Evolutionary conservation across 2,888 invertebrate genomes (phyloP), one percentile per base, ranked within the genome.

Genomic region (Athalia circularis): DNA sequence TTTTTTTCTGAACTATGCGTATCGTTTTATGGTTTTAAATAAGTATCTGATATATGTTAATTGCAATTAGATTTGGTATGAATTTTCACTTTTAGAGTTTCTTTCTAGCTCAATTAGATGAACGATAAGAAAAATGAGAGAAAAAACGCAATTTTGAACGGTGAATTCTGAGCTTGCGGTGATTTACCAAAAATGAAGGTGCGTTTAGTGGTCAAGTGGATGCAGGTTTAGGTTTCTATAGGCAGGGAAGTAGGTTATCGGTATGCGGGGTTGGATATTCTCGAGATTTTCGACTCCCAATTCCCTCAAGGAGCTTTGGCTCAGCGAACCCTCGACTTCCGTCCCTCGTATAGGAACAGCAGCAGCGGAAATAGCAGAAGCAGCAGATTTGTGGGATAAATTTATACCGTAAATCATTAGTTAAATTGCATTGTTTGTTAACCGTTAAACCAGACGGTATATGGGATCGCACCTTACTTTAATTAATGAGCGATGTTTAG

Each of bases 401-500:
- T 72, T 72, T 72, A 59, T 72, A 57, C 9, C 57, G 43, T 72
- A 59, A 72, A 72, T 72, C 72, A 72, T 72, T 59, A 59, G 72
- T 57, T 72, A 52, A 72, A 72, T 47, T 72, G 72, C 72, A 72
- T 72, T 72, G 72, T 72, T 72, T 72, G 72, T 72, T 47, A 59
- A 72, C 72, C 72, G 59, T 59, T 52, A 7, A 57, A 45, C 59
- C 4, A 59, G 15, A 65, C 45, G 43, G 45, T 68, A 11, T 29
- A 29, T 68, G 11, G 1, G 6, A 13, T 43, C 5, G 9, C 8
- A 59, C 45, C 47, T 59, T 15, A 29, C 72, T 15, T 59, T 59
- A 72, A 72, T 72, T 72, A 72, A 72, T 52, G 72, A 72, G 72
- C 57, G n/a, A 72, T 72, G 72, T 72, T 72, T 15, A 72, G 72